These are phyloP conservation scores for Hippocampus barbouri DNA, from an alignment of 2,113 vertebrate genomes.

Conservation along the genomic window DNA sequence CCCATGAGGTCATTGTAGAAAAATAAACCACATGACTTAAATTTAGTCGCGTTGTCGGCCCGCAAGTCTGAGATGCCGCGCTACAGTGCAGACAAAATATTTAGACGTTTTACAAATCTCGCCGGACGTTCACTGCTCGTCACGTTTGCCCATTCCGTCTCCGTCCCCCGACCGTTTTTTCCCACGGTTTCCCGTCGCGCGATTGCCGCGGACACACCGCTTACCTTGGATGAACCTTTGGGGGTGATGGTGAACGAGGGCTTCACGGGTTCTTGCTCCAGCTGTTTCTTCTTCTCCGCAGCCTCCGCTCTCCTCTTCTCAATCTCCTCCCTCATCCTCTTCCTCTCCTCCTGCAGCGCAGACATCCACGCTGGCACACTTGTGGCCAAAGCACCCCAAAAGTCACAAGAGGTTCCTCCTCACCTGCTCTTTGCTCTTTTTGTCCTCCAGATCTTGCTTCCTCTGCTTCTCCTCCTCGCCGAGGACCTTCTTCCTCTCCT, in stretches of 20 bases:
- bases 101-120: too few species aligned
- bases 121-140: too few species aligned
- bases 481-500: slow-evolving; percentile 86
- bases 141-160: too few species aligned
- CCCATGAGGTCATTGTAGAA: too few species aligned
- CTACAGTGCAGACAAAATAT: too few species aligned
- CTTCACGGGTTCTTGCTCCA: slow-evolving; percentile 76
- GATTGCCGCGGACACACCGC: too few species aligned
- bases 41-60: too few species aligned
- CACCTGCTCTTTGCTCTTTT: slow-evolving; percentile 86
- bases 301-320: slow-evolving; percentile 92
- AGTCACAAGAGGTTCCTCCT: not conserved
- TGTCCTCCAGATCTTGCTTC: slow-evolving; percentile 84
- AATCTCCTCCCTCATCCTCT: slow-evolving; percentile 91
- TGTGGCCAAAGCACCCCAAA: not conserved
- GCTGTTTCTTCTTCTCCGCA: slow-evolving; percentile 94
- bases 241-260: slow-evolving; percentile 83
- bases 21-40: too few species aligned
- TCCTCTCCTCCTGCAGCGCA: slow-evolving; percentile 86
- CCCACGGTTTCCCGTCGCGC: too few species aligned
- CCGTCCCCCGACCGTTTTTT: too few species aligned
- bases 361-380: not conserved
- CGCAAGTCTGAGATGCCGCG: too few species aligned
- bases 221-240: slow-evolving; percentile 91
- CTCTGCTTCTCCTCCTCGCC: slow-evolving; percentile 89